A percentile compares a stretch with the other conserved stretches of the same genome.
Conservation (phyloP, 2,888 invertebrate species). For the Ichneumoninae sp. region DNA sequence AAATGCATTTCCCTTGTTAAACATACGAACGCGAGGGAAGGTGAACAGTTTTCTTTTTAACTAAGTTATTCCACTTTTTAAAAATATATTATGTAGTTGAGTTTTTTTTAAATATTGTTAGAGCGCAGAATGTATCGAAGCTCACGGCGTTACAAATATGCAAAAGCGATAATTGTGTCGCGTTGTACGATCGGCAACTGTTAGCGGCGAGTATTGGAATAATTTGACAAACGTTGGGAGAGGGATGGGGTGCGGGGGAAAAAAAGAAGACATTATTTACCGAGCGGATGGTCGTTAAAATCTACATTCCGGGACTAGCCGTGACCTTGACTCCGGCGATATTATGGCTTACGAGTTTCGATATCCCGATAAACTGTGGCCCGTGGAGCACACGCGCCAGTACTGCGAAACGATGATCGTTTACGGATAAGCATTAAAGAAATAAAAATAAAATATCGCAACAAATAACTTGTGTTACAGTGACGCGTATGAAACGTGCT, state of each 20-base stretch:
- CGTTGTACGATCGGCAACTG: neutral
- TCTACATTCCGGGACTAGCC: neutral
- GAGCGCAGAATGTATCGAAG: neutral
- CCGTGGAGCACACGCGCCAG: neutral
- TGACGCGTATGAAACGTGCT: neutral
- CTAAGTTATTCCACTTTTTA: too few relatives aligned
- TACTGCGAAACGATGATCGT: slow-evolving; percentile 22
- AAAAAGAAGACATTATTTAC: neutral
- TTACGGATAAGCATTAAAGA: slow-evolving; percentile 20
- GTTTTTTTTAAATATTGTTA: neutral
- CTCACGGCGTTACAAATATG: neutral
- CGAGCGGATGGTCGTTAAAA: slow-evolving; percentile 16
- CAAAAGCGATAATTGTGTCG: neutral
- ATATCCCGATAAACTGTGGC: slow-evolving; percentile 36
- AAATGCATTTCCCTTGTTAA: too few relatives aligned
- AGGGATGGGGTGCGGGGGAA: too few relatives aligned
- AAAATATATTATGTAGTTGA: neutral
- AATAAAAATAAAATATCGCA: slow-evolving; percentile 2
- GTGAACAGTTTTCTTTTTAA: too few relatives aligned
- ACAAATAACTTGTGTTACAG: neutral
- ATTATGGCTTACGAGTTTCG: slow-evolving; percentile 9
- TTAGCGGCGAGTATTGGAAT: slow-evolving; percentile 3
- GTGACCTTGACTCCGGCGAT: slow-evolving; percentile 29
- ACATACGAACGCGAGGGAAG: too few relatives aligned
- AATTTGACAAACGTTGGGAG: slow-evolving; percentile 14